Evolutionary conservation across 2,113 vertebrate genomes (phyloP), one percentile per base, ranked within the genome.

Genomic region (Anas platyrhynchos): DNA sequence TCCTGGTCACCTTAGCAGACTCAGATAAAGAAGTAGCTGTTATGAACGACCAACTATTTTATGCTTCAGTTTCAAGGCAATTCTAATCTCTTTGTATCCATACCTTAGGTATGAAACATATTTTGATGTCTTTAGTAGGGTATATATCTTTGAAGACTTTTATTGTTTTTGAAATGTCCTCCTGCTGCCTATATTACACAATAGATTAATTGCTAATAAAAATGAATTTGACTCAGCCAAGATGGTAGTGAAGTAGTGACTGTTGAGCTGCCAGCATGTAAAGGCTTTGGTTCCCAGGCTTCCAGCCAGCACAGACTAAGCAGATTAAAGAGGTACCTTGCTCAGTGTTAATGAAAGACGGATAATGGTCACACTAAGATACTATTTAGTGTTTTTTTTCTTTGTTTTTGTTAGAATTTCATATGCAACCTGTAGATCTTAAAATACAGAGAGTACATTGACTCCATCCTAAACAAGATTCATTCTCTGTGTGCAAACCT

Each of bases 191-290:
- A 20, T 56, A 31, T 58, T 91, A 65, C 29, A 38, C 34, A 86
- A 56, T 50, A 80, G 77, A 89, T 82, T 52, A 62, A 31, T 90
- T 93, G 61, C 72, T 93, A 88, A 75, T 68, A 89, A 77, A 89
- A 96, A 88, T 58, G 27, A 68, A 7, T 73, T 86, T 94, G 66
- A 59, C 52, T 77, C n/a, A 62, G 52, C 66, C 84, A 89, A 84
- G 31, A 59, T 63, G 68, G 73, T 41, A 83, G 86, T 85, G 71
- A 75, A 74, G 54, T n/a, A 67, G 72, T 73, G 61, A 43, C 68
- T 94, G 34, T 36, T 80, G 44, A 68, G 17, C 43, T 92, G 62
- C 44, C 78, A 76, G 3, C 38, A 17, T 41, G 43, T 31, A 52
- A 62, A 83, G 16, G 7, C 34, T 91, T 77, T 80, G 29, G 29